Percentiles rank a stretch among this genome's conserved stretches.
phyloP scores from a whole-genome alignment of 2,888 invertebrate genomes.

The Phoronis australis region DNA sequence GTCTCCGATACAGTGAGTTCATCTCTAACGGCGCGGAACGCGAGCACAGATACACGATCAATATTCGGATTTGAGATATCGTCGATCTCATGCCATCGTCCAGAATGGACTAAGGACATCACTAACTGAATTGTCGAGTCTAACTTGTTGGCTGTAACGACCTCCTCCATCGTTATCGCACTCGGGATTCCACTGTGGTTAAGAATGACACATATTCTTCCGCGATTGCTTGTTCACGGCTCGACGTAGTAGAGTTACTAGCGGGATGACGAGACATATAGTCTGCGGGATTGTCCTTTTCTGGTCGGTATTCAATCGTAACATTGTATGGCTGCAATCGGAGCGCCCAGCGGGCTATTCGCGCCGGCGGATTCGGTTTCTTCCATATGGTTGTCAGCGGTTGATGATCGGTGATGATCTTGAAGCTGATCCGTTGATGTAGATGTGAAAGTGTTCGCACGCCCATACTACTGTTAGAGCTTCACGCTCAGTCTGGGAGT shows the following conservation, averaged over 20 bases:
- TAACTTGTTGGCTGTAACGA: conserved; percentile 11
- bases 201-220: conserved; percentile 24
- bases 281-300: conserved; percentile 25
- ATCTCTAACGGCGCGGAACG: not conserved
- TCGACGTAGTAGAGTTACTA: not conserved
- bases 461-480: no score
- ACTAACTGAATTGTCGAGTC: conserved; percentile 16
- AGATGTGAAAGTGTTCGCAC: conserved; percentile 20
- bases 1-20: conserved; percentile 4
- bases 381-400: conserved; percentile 17
- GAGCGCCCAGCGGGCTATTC: conserved; percentile 23
- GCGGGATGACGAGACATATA: conserved; percentile 20
- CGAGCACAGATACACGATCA: not conserved
- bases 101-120: no score
- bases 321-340: conserved; percentile 19
- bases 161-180: conserved; percentile 22
- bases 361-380: conserved; percentile 14
- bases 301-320: conserved; percentile 16
- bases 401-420: conserved; percentile 21
- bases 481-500: conserved; percentile 15
- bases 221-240: conserved; percentile 11
- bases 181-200: conserved; percentile 11
- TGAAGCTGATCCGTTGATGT: conserved; percentile 19
- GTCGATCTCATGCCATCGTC: not conserved
- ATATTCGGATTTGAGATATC: not conserved